Conservation (phyloP, 2,888 invertebrate genomes). For the Cosmorhoe ocellata region DNA sequence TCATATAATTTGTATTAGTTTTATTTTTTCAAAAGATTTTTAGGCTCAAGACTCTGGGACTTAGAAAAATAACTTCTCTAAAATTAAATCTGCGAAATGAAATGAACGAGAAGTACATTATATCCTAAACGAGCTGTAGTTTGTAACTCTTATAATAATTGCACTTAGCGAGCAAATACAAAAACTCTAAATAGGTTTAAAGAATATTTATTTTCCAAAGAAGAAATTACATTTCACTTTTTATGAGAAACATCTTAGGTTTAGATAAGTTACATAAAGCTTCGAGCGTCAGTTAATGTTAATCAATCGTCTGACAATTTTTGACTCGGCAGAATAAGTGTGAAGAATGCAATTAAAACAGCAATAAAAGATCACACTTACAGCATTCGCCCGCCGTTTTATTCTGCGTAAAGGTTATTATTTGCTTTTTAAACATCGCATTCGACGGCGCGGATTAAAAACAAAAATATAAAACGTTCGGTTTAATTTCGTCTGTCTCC, state of each 20-base stretch:
- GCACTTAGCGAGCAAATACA: constrained; percentile 20
- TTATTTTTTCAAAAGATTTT: too few relatives aligned
- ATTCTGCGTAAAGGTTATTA: constrained; percentile 66
- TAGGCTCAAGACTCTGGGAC: too few relatives aligned
- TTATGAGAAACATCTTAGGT: too few relatives aligned
- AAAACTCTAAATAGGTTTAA: too few relatives aligned
- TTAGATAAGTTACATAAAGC: too few relatives aligned
- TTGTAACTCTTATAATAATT: constrained; percentile 19
- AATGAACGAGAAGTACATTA: too few relatives aligned
- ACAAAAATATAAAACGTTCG: constrained; percentile 67
- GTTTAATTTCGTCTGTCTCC: constrained; percentile 67
- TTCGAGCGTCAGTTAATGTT: too few relatives aligned
- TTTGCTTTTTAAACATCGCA: constrained; percentile 73
- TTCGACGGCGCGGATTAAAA: constrained; percentile 69
- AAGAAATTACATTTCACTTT: too few relatives aligned
- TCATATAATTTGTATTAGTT: neutral
- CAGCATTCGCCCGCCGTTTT: constrained; percentile 62
- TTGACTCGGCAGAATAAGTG: constrained; percentile 47
- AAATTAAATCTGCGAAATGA: too few relatives aligned
- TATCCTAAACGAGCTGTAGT: too few relatives aligned
- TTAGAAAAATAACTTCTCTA: too few relatives aligned
- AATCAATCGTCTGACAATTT: constrained; percentile 38
- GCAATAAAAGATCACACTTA: constrained; percentile 70
- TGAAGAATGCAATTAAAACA: constrained; percentile 74
- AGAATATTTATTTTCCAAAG: too few relatives aligned